A percentile compares a stretch with the other conserved stretches of the same genome.
These are phyloP conservation scores for Lasioglossum baleicum DNA, from an alignment of 1,140 invertebrate species.

Conservation along the genomic window DNA sequence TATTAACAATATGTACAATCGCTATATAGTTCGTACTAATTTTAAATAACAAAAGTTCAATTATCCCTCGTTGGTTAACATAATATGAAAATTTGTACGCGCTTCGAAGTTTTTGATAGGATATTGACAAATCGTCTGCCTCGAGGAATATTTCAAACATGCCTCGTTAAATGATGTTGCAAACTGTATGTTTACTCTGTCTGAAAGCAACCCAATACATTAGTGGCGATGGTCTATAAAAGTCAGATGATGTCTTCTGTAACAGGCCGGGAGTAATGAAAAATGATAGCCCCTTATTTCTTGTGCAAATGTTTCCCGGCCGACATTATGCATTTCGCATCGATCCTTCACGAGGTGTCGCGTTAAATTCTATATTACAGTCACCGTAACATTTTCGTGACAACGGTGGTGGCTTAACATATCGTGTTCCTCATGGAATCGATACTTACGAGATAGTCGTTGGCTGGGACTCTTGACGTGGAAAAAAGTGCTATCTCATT, in stretches of 20 bases:
- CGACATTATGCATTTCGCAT: neutral
- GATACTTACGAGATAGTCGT: neutral
- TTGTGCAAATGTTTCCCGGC: neutral
- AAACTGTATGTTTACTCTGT: neutral
- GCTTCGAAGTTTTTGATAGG: no score
- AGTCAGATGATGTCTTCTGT: conserved; percentile 3
- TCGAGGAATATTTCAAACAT: no score
- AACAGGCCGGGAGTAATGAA: neutral
- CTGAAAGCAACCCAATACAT: conserved; percentile 6
- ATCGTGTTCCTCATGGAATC: neutral
- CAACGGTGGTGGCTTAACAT: neutral
- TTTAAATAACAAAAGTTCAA: no score
- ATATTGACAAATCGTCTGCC: no score
- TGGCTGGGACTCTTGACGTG: neutral
- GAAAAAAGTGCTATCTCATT: neutral
- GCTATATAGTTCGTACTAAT: no score
- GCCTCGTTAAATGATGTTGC: neutral
- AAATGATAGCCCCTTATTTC: conserved; percentile 10
- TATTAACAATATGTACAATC: no score
- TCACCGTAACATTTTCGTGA: neutral
- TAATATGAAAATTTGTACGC: no score
- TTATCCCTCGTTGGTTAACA: no score
- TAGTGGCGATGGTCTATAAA: neutral
- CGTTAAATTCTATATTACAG: conserved; percentile 7
- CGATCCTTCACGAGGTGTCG: conserved; percentile 5